Base-by-base conservation (phyloP, 1,140 invertebrate species). In the Muscidifurax raptorellus region DNA sequence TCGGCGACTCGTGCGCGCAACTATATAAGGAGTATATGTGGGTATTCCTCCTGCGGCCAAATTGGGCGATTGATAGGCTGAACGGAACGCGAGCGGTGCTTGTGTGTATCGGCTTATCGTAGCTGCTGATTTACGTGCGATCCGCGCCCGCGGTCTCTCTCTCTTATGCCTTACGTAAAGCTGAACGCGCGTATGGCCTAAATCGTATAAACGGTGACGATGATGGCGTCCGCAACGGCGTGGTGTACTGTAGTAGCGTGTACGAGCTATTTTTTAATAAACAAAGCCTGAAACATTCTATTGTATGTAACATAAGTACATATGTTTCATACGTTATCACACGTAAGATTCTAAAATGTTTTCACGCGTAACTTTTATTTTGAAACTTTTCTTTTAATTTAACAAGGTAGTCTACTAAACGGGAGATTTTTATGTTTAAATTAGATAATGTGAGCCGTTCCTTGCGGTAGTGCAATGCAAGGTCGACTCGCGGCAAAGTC, bases 401-500 rank as follows among this genome's bases (percentile, higher is more conserved):
- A n/a, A n/a, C n/a, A 30, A 69, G 9, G 1, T 40, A 40, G 9
- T n/a, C 36, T 40, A 12, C 0, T 7, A 9, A 10, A 10, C 7
- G 36, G 7, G 10, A 40, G 9, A 10, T 40, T 1, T 9, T 40
- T 40, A 12, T 40, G 36, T 40, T 40, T 40, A 10, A 9, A 40
- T 40, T 40, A 40, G 7, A 40, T 40, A 40, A 40, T 9, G 36
- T 40, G 36, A 40, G 9, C 36, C 36, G 36, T 40, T 10, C 36
- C 90, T 87, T 89, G 90, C 88, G 85, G 90, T 92, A 94, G 92
- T 95, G 95, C 94, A 95, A 95, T 93, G 93, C 93, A 92, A 90
- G 94, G 92, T 91, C 36, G 93, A 95, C 94, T 93, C 92, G 91
- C 88, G 93, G 93, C 90, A 90, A 92, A 92, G 90, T 89, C 91